A percentile compares a stretch with the other conserved stretches of the same genome.
phyloP scores from a whole-genome alignment of 2,797 vertebrate species.

The Hephaestus fuliginosus region DNA sequence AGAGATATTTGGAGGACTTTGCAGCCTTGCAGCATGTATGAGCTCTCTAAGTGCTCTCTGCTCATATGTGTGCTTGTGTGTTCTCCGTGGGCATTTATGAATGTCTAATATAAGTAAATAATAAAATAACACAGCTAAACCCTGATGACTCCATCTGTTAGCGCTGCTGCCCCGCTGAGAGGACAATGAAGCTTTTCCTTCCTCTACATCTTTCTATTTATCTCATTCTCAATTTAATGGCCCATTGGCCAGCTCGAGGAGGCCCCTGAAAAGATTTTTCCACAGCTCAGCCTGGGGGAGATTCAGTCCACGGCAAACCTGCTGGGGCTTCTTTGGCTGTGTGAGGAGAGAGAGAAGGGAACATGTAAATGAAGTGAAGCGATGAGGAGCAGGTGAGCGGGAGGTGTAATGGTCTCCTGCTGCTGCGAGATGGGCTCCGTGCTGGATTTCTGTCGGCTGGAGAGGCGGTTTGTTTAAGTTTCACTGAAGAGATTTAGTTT shows the following conservation, averaged over 20 bases:
- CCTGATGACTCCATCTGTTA: conserved; percentile 28
- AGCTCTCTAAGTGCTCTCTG: background rate
- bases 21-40: no score
- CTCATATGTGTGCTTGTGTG: background rate
- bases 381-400: background rate
- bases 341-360: background rate
- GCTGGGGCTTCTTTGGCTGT: conserved; percentile 27
- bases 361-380: conserved; percentile 29
- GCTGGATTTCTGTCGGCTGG: background rate
- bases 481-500: background rate
- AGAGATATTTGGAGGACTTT: no score
- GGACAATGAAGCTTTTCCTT: conserved; percentile 53
- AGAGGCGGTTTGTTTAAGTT: background rate
- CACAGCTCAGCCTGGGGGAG: conserved; percentile 42
- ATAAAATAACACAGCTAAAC: conserved; percentile 32
- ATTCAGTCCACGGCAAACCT: conserved; percentile 8
- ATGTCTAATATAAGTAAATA: conserved; percentile 39
- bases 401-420: conserved; percentile 14
- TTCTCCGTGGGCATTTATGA: conserved; percentile 7
- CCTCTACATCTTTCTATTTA: conserved; percentile 37
- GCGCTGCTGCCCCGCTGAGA: conserved; percentile 42
- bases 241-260: conserved; percentile 42
- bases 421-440: background rate
- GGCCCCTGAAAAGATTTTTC: conserved; percentile 45
- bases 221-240: conserved; percentile 61